These are phyloP conservation scores for Argyresthia goedartella DNA, from an alignment of 2,888 invertebrate species.

Conservation along the genomic window DNA sequence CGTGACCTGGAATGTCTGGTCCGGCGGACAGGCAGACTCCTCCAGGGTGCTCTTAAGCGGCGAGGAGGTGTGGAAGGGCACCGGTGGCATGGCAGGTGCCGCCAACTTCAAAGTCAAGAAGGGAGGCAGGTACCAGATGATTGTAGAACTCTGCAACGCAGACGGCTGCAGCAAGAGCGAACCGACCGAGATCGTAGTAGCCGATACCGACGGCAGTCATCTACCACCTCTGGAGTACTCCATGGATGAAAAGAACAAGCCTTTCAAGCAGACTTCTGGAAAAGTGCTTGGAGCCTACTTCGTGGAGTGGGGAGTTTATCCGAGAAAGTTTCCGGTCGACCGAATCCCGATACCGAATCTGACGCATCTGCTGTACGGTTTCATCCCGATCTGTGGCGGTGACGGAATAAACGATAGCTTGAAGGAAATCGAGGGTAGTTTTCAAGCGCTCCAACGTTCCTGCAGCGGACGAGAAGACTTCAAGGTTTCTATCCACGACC, in stretches of 20 bases:
- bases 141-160: conserved; percentile 50
- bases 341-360: conserved; percentile 53
- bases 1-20: conserved; percentile 63
- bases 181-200: conserved; percentile 51
- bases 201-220: conserved; percentile 64
- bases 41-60: conserved; percentile 44
- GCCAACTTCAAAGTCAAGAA: conserved; percentile 56
- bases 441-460: conserved; percentile 58
- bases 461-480: conserved; percentile 62
- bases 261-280: conserved; percentile 59
- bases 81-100: conserved; percentile 38
- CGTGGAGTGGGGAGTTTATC: conserved; percentile 65
- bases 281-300: conserved; percentile 61
- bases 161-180: conserved; percentile 57
- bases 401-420: conserved; percentile 65
- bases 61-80: conserved; percentile 49
- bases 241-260: conserved; percentile 54
- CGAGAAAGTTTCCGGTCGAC: conserved; percentile 59
- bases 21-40: conserved; percentile 50
- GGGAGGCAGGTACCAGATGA: conserved; percentile 57
- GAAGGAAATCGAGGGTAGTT: conserved; percentile 63
- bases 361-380: conserved; percentile 58
- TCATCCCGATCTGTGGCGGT: conserved; percentile 62
- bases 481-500: conserved; percentile 61
- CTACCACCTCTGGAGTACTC: conserved; percentile 49